These are phyloP conservation scores for Conus canariensis DNA, from an alignment of 2,888 invertebrate species.

Conservation along the genomic window DNA sequence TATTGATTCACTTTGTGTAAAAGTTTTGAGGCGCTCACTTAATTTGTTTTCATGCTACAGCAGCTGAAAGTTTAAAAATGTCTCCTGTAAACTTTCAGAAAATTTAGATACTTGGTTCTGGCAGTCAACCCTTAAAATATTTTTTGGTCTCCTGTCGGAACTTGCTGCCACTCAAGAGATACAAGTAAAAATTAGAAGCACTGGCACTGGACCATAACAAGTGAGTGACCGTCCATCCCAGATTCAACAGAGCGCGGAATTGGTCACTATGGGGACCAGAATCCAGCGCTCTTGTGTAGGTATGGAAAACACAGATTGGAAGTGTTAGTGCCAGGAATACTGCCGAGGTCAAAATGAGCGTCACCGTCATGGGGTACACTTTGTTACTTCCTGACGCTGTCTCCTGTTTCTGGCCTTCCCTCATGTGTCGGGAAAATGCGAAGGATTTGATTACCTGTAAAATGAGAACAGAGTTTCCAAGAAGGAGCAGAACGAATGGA, in stretches of 20 bases:
- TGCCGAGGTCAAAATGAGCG: background rate
- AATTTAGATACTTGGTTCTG: too few relatives aligned
- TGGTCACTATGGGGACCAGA: background rate
- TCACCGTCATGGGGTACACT: slow-evolving; percentile 4
- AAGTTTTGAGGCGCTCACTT: too few relatives aligned
- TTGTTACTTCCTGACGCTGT: background rate
- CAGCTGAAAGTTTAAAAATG: too few relatives aligned
- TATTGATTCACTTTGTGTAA: too few relatives aligned
- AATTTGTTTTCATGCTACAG: too few relatives aligned
- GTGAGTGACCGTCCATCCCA: background rate
- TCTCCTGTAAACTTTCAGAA: too few relatives aligned
- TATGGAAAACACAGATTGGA: background rate
- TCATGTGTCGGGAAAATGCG: background rate
- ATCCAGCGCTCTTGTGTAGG: background rate
- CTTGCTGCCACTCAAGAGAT: background rate
- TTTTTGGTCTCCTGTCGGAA: background rate
- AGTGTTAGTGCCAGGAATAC: background rate
- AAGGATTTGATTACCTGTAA: background rate
- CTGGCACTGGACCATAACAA: background rate
- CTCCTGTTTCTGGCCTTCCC: background rate
- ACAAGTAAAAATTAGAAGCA: background rate
- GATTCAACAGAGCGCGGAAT: background rate
- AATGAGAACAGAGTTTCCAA: background rate
- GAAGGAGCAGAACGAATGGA: background rate
- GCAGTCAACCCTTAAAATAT: background rate